Base-by-base conservation (phyloP, 2,888 invertebrate species). In the Dolichopus griseipennis region DNA sequence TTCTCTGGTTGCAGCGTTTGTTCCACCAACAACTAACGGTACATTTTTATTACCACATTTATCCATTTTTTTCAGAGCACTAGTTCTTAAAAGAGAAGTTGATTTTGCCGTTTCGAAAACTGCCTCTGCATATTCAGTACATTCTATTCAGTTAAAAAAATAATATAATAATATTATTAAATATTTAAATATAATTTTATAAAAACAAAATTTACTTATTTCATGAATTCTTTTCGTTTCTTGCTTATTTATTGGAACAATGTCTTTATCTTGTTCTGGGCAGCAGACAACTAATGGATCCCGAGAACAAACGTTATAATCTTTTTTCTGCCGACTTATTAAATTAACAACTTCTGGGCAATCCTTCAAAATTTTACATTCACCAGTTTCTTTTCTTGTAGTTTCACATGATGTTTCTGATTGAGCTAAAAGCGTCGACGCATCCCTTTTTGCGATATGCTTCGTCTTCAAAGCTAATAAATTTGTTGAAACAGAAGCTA, bases 11-110 rank as follows among this genome's bases (percentile, higher is more conserved):
- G 12, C 7, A 27, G 64, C 64, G 2, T 8, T 9, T 37, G 7
- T 12, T 33, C 18, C 27, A 34, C 64, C 64, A 68, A 75, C 67
- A 71, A 78, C 37, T 69, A 77, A 90, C 71, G 90, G 70, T 8
- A 0, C 75, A 70, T 0, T 75, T 22, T 64, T 82, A 79, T 18
- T 81, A 1, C 71, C 71, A 62, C 71, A 71, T 65, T 68, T 70
- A 65, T 71, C 69, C 9, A 69, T 61, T 65, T 64, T 65, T 63
- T 67, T 65, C 52, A 37, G 52, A 7, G 4, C 61, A 41, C 34
- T 33, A 18, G 8, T 52, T 52, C 9, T 52, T 37, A 8, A 37
- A 10, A 37, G 64, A 18, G 64, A 4, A 62, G 37, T 64, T 18
- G 61, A 18, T 18, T 33, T 8, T 8, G 67, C 2, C 4, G 6